phyloP scores from a whole-genome alignment of 2,797 vertebrate genomes.

The Poecilia gillii region DNA sequence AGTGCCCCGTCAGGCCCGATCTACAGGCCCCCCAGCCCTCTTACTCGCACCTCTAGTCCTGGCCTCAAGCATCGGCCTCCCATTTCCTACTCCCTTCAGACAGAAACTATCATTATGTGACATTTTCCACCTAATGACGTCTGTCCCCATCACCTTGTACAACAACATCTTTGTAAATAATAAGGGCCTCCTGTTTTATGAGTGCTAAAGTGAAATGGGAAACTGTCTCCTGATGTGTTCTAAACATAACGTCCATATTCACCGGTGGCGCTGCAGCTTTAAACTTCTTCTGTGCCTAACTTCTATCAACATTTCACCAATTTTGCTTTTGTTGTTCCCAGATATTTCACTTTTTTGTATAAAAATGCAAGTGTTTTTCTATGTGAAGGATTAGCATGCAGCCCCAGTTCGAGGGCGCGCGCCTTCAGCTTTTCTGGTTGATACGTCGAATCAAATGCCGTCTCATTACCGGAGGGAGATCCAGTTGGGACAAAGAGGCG shows the following conservation, averaged over 20 bases:
- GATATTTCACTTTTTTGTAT: conserved; percentile 46
- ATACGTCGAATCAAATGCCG: conserved; percentile 47
- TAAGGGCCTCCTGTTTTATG: conserved; percentile 31
- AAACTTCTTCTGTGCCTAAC: conserved; percentile 64
- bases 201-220: conserved; percentile 33
- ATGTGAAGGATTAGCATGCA: conserved; percentile 68
- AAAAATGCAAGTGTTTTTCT: conserved; percentile 56
- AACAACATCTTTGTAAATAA: conserved; percentile 65
- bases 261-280: conserved; percentile 71
- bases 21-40: conserved; percentile 68
- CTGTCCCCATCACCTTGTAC: conserved; percentile 23
- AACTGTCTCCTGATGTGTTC: conserved; percentile 26
- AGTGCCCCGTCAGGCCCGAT: conserved; percentile 59
- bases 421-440: conserved; percentile 41
- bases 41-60: conserved; percentile 64
- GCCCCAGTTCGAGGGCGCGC: conserved; percentile 66
- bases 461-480: conserved; percentile 26
- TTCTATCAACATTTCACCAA: conserved; percentile 33
- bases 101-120: conserved; percentile 86
- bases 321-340: conserved; percentile 37
- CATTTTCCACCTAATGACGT: conserved; percentile 29
- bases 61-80: conserved; percentile 67
- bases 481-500: conserved; percentile 42
- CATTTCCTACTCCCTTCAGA: conserved; percentile 76
- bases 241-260: conserved; percentile 46